Evolutionary conservation across 2,888 invertebrate genomes (phyloP).

Genomic region (Stenoptilia bipunctidactyla): DNA sequence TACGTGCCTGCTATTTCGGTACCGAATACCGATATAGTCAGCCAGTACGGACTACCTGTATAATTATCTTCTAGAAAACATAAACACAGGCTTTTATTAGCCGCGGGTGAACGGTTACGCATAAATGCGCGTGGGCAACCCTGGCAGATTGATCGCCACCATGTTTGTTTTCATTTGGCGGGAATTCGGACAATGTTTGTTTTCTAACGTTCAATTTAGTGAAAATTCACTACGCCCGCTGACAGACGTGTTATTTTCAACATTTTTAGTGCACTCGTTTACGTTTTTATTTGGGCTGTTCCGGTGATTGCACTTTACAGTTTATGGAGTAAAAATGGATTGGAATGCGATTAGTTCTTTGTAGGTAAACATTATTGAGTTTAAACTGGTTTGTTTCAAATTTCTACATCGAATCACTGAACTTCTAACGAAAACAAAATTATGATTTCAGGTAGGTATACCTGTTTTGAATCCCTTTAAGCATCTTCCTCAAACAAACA

Average conservation of each 20-base stretch:
- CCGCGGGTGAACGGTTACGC: constrained; percentile 40
- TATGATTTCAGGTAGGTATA: too few relatives aligned
- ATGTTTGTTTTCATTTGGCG: constrained; percentile 37
- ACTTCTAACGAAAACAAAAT: too few relatives aligned
- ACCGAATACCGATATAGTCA: constrained; percentile 44
- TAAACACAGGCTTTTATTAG: constrained; percentile 61
- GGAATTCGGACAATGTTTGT: constrained; percentile 48
- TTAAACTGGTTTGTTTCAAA: too few relatives aligned
- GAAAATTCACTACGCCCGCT: constrained; percentile 54
- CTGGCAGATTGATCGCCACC: constrained; percentile 39
- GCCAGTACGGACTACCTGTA: constrained; percentile 14
- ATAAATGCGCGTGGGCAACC: constrained; percentile 40
- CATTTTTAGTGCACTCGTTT: constrained; percentile 25
- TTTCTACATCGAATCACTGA: too few relatives aligned
- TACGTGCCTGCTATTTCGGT: constrained; percentile 46
- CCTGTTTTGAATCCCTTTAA: too few relatives aligned
- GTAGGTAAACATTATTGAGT: too few relatives aligned
- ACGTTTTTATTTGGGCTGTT: constrained; percentile 23
- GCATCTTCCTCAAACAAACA: too few relatives aligned
- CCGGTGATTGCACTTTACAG: constrained; percentile 20
- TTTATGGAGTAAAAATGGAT: not conserved
- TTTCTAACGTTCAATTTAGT: constrained; percentile 47
- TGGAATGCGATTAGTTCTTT: too few relatives aligned
- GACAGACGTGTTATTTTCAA: constrained; percentile 42
- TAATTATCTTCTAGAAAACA: constrained; percentile 19